Percentiles rank a stretch among this genome's conserved stretches.
phyloP scores from a whole-genome alignment of 2,888 invertebrate species.

The Lepas anatifera region DNA sequence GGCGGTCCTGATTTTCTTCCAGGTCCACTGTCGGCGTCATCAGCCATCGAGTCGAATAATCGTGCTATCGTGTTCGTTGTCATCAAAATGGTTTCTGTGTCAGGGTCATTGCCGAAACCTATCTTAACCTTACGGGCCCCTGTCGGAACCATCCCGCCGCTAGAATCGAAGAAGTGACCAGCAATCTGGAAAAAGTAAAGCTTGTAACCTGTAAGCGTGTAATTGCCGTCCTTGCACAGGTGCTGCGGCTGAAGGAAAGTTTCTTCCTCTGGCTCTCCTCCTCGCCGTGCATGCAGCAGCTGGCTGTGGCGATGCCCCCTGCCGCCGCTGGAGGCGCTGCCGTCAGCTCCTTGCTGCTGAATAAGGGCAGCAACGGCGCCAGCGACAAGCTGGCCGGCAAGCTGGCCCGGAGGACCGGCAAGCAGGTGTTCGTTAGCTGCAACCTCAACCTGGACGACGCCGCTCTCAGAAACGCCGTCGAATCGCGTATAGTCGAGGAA shows the following conservation, averaged over 20 bases:
- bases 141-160: too few species aligned
- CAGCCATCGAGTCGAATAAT: too few species aligned
- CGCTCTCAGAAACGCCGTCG: not conserved
- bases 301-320: not conserved
- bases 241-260: not conserved
- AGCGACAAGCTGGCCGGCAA: not conserved
- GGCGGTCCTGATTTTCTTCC: too few species aligned
- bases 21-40: too few species aligned
- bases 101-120: too few species aligned
- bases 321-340: not conserved
- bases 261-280: not conserved
- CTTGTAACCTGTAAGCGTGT: too few species aligned
- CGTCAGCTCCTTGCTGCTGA: not conserved
- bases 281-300: not conserved
- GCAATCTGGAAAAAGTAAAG: too few species aligned
- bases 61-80: too few species aligned
- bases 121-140: too few species aligned
- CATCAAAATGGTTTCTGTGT: too few species aligned
- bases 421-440: constrained; percentile 5
- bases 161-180: too few species aligned
- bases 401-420: not conserved
- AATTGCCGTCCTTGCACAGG: not conserved
- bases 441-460: not conserved
- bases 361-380: not conserved
- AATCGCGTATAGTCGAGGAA: not conserved